phyloP scores from a whole-genome alignment of 2,113 vertebrate genomes.

The Campylomormyrus numenius region DNA sequence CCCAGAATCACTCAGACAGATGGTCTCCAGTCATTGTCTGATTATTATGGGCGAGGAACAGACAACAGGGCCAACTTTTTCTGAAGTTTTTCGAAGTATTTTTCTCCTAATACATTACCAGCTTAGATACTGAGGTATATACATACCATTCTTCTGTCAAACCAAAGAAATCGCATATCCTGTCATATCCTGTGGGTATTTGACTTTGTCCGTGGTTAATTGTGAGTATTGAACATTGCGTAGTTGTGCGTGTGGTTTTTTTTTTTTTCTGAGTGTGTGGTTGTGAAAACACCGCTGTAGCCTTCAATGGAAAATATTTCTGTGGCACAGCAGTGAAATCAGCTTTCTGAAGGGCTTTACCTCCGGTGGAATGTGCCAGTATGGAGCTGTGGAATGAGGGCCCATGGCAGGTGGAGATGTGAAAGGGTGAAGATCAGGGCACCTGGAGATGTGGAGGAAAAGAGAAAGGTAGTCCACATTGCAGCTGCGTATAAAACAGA shows the following conservation, averaged over 20 bases:
- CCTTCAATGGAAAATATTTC: slow-evolving; percentile 10
- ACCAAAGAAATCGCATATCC: background rate
- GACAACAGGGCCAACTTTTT: background rate
- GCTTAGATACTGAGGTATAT: background rate
- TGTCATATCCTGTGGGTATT: slow-evolving; percentile 42
- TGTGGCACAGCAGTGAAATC: slow-evolving; percentile 1
- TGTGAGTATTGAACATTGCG: background rate
- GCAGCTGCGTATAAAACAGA: background rate
- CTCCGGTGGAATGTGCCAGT: background rate
- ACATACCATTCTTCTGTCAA: background rate
- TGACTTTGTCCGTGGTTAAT: slow-evolving; percentile 47
- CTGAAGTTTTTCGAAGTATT: background rate
- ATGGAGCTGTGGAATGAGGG: background rate
- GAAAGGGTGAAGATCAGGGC: background rate
- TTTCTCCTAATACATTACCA: background rate
- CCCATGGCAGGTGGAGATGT: background rate
- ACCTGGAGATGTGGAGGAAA: background rate
- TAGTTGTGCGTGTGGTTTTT: slow-evolving; percentile 34
- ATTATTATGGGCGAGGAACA: background rate
- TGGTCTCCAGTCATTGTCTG: background rate
- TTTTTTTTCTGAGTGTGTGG: slow-evolving; percentile 14
- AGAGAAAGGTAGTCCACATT: background rate
- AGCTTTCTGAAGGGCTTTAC: background rate
- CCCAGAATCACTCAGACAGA: background rate
- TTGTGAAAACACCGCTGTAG: background rate